A percentile compares a stretch with the other conserved stretches of the same genome.
These are phyloP conservation scores for Rosalia funebris DNA, from an alignment of 2,888 invertebrate genomes.

Conservation along the genomic window DNA sequence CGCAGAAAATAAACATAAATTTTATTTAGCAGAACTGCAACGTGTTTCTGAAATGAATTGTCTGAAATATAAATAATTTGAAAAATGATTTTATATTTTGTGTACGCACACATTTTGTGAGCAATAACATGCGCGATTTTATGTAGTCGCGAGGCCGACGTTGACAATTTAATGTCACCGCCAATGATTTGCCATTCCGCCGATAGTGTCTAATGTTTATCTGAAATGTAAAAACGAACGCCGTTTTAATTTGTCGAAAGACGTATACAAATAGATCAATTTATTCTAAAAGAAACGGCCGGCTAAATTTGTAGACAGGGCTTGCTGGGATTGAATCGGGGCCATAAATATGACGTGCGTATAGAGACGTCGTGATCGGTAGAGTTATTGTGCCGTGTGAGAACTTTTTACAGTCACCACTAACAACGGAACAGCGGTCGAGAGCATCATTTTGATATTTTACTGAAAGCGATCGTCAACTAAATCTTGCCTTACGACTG, in stretches of 20 bases:
- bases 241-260: constrained; percentile 46
- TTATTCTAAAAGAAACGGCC: constrained; percentile 48
- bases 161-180: neutral
- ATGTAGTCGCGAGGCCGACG: too few species aligned
- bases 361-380: constrained; percentile 50
- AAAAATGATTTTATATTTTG: too few species aligned
- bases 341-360: constrained; percentile 54
- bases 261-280: constrained; percentile 54
- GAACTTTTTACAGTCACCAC: constrained; percentile 40
- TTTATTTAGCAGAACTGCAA: too few species aligned
- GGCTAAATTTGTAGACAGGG: constrained; percentile 51
- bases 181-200: constrained; percentile 6
- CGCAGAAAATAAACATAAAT: too few species aligned
- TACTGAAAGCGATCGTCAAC: constrained; percentile 36
- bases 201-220: too few species aligned
- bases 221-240: constrained; percentile 10
- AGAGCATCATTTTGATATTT: constrained; percentile 45
- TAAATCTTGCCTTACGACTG: constrained; percentile 30
- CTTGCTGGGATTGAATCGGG: constrained; percentile 45
- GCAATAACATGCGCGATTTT: too few species aligned
- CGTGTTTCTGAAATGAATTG: too few species aligned
- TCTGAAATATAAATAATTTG: too few species aligned
- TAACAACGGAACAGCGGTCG: constrained; percentile 40
- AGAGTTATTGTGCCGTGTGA: constrained; percentile 48
- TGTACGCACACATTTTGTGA: too few species aligned